Evolutionary conservation across 2,888 invertebrate species (phyloP), one percentile per base, ranked within the genome.

Genomic region (Drosophila anomalata): DNA sequence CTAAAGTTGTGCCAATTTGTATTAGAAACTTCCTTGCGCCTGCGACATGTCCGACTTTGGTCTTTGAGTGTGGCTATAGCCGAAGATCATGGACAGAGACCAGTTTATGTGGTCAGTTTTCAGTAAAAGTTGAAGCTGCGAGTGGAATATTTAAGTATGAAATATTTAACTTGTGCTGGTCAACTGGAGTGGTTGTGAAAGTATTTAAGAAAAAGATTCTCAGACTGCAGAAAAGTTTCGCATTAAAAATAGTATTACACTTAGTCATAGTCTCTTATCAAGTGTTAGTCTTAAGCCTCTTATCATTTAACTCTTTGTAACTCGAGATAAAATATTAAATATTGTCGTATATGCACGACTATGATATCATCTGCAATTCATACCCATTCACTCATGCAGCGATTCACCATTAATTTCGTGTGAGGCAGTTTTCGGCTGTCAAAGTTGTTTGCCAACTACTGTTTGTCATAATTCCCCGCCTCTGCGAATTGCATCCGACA

Each of bases 1-100:
- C 75, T 75, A 67, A 84, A 86, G 81, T 84, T 84, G 72, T 76
- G 79, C 82, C 82, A 82, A 82, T 82, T 82, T 82, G 82, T 82
- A 82, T 85, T 85, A 82, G 82, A 78, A 85, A 75, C 85, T 85
- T 82, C 50, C 41, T 11, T 52, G 31, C 39, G 71, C 70, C 50
- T 60, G 60, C 69, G 61, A 63, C 78, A 73, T 56, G 46, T 53
- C 62, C 67, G 83, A 73, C 69, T 53, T 54, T 31, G 61, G 61
- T 39, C 63, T 77, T 73, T 42, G 61, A 77, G 74, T 65, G 53
- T 17, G 11, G 29, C 55, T 22, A 42, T 50, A 33, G 67, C 74
- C 68, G 68, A 65, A 50, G 61, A 62, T 62, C 61, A 39, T 52
- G 65, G 46, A 62, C 46, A 61, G 31, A 12, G 63, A 29, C 31